phyloP scores from a whole-genome alignment of 2,113 vertebrate species.

The Cheirogaleus medius region DNA sequence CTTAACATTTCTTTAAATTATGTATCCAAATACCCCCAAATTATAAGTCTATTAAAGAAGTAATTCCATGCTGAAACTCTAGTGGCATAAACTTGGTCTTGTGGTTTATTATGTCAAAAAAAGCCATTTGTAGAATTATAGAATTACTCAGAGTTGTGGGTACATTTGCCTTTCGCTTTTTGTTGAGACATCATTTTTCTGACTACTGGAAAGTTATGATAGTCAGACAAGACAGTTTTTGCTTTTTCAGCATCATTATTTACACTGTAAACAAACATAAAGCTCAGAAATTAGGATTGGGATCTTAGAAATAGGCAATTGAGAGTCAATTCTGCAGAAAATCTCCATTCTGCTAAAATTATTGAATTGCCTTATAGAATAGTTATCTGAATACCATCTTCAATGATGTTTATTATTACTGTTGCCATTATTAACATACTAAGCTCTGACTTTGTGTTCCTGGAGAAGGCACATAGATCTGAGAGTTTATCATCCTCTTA shows the following conservation, averaged over 20 bases:
- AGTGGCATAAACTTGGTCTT: slow-evolving; percentile 18
- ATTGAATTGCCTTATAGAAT: background rate
- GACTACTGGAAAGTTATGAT: background rate
- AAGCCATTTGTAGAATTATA: background rate
- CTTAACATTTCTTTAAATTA: background rate
- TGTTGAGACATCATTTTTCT: slow-evolving; percentile 50
- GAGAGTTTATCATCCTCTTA: background rate
- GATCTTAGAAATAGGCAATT: background rate
- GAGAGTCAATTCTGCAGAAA: background rate
- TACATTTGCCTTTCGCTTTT: slow-evolving; percentile 11
- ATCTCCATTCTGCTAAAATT: background rate
- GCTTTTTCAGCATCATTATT: slow-evolving; percentile 26
- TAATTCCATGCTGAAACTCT: slow-evolving; percentile 51
- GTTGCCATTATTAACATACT: background rate
- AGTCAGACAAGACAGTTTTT: background rate
- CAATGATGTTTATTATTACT: background rate
- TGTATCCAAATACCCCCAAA: slow-evolving; percentile 44
- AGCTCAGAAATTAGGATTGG: slow-evolving; percentile 19
- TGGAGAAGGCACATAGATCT: background rate
- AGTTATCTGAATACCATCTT: background rate
- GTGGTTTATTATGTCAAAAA: slow-evolving; percentile 55
- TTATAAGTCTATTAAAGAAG: slow-evolving; percentile 53
- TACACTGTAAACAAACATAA: slow-evolving; percentile 18
- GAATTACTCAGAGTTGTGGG: slow-evolving; percentile 26
- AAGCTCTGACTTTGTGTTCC: background rate